phyloP scores from a whole-genome alignment of 2,797 vertebrate genomes.

The Enteromius paludinosus region DNA sequence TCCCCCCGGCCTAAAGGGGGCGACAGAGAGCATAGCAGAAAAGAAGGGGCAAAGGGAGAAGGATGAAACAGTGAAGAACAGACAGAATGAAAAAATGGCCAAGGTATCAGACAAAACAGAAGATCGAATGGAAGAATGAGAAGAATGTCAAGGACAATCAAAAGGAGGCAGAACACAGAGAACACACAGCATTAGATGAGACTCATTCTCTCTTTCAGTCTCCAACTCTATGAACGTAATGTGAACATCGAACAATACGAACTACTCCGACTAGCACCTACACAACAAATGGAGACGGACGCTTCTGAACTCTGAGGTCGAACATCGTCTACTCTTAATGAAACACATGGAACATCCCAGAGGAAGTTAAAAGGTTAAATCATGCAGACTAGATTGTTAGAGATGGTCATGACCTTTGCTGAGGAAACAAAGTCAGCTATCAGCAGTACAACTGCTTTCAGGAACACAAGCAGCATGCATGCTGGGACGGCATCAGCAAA shows the following conservation, averaged over 20 bases:
- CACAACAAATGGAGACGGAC: constrained; percentile 35
- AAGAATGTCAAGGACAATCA: neutral
- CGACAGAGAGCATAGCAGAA: constrained; percentile 13
- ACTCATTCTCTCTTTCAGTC: constrained; percentile 9
- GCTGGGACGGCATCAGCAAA: constrained; percentile 38
- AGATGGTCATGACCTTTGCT: constrained; percentile 8
- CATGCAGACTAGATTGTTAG: constrained; percentile 51
- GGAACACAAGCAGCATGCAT: constrained; percentile 43
- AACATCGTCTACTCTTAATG: constrained; percentile 16
- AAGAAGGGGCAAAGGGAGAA: neutral
- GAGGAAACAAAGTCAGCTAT: constrained; percentile 22
- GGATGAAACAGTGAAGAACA: constrained; percentile 11
- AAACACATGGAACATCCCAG: constrained; percentile 7
- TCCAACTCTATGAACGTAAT: constrained; percentile 22
- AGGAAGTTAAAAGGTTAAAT: constrained; percentile 40
- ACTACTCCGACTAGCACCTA: constrained; percentile 48
- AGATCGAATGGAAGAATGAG: neutral
- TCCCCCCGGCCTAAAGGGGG: constrained; percentile 87
- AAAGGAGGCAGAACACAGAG: neutral
- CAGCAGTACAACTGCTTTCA: constrained; percentile 22
- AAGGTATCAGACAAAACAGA: neutral
- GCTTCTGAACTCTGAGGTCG: constrained; percentile 16
- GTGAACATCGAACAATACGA: constrained; percentile 42
- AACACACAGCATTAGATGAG: constrained; percentile 16
- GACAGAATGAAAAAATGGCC: neutral